These are phyloP conservation scores for Chinchilla lanigera DNA, from an alignment of 2,113 vertebrate genomes.

Conservation along the genomic window DNA sequence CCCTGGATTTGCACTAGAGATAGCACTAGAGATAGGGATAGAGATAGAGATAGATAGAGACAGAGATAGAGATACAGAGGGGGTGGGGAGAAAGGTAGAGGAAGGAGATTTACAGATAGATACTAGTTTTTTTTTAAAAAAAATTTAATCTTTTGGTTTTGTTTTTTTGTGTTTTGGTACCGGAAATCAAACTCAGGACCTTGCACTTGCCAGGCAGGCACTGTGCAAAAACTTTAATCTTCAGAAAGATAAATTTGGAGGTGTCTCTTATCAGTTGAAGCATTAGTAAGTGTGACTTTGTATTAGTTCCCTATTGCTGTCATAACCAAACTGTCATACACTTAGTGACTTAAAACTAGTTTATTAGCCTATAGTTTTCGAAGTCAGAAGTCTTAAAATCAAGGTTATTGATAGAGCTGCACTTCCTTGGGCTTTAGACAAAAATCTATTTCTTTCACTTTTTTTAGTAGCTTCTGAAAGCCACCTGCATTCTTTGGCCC, in stretches of 20 bases:
- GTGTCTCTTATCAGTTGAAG: neutral
- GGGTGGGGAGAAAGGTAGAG: neutral
- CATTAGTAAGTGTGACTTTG: neutral
- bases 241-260: neutral
- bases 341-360: neutral
- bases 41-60: too few species aligned
- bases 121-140: constrained; percentile 19
- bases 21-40: too few species aligned
- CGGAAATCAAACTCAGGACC: too few species aligned
- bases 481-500: neutral
- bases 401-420: neutral
- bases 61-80: neutral
- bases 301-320: constrained; percentile 33
- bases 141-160: too few species aligned
- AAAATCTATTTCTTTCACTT: neutral
- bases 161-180: too few species aligned
- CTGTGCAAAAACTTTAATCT: neutral
- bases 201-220: too few species aligned
- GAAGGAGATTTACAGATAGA: neutral
- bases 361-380: neutral
- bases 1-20: neutral
- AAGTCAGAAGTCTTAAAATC: constrained; percentile 4
- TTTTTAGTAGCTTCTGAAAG: neutral
- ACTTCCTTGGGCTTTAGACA: neutral
- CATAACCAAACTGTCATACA: neutral